These are phyloP conservation scores for Hyposoter dolosus DNA, from an alignment of 2,888 invertebrate species.

Conservation along the genomic window DNA sequence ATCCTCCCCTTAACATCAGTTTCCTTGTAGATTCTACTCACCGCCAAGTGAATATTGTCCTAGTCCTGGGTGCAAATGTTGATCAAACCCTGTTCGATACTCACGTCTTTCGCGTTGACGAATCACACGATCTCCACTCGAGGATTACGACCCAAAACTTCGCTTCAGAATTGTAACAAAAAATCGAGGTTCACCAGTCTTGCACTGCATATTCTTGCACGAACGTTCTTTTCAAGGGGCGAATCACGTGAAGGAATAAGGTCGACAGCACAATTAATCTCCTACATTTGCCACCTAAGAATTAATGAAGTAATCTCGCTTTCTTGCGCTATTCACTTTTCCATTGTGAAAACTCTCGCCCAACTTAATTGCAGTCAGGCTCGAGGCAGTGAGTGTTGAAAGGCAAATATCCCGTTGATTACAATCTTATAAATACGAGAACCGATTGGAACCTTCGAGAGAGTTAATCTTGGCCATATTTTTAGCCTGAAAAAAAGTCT, in stretches of 20 bases:
- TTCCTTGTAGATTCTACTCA: constrained; percentile 16
- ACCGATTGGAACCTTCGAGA: background rate
- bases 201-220: background rate
- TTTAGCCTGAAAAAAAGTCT: background rate
- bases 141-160: background rate
- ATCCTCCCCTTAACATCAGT: background rate
- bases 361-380: background rate
- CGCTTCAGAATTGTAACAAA: too few relatives aligned
- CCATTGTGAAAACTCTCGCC: background rate
- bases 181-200: background rate
- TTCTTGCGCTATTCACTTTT: too few relatives aligned
- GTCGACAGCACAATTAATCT: too few relatives aligned
- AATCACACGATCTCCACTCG: background rate
- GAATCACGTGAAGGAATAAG: background rate
- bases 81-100: background rate
- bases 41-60: constrained; percentile 1
- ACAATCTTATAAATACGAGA: background rate
- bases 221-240: background rate
- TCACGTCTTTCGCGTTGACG: background rate
- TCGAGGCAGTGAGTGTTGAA: background rate
- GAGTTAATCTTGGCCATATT: background rate
- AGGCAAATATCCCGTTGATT: background rate
- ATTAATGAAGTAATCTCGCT: too few relatives aligned
- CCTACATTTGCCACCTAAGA: too few relatives aligned
- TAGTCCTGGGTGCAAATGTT: background rate